Base-by-base conservation (phyloP, 1,140 invertebrate species). In the Spodoptera litura region DNA sequence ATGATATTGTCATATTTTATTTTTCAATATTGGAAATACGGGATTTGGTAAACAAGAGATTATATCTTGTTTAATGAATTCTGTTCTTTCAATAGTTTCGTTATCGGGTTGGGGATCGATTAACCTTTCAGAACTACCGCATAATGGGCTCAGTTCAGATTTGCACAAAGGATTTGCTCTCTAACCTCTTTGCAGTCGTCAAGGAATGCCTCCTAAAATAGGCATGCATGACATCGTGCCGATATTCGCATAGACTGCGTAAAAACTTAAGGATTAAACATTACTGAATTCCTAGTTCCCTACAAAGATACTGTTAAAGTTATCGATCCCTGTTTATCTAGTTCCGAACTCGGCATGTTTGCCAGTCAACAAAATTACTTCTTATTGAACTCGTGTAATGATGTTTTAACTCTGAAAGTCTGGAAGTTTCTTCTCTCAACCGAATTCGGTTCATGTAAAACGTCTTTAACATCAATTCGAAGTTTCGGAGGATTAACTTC, bases 171-270 rank as follows among this genome's bases (percentile, higher is more conserved):
- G 38, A 15, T 20, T 44, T 64, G 31, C 61, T 35, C 61, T 38
- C n/a, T 64, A 38, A 64, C 38, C 25, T 61, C 5, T 20, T 20
- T 9, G 61, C 38, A 49, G 35, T n/a, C 35, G 8, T 64, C 61
- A 64, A 44, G 38, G 38, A 64, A 64, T 64, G 61, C n/a, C n/a
- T 64, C 44, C 61, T 38, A 20, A 44, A 44, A 64, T 64, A 64
- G 61, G n/a, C 61, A 64, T 64, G 61, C 61, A 49, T 64, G 38
- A 0, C 38, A 49, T 64, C 11, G 61, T 49, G 6, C 35, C 59
- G 15, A 38, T 10, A 44, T 44, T 35, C 61, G 38, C 20, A 20
- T 64, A 15, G 11, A 27, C 56, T 59, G 56, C 27, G 56, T 59
- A 12, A 25, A 12, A 59, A 35, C 25, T 31, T 31, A 27, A 12